Percentiles rank a stretch among this genome's conserved stretches.
Evolutionary conservation across 2,113 vertebrate species (phyloP).

Genomic region (Myotis brandtii): DNA sequence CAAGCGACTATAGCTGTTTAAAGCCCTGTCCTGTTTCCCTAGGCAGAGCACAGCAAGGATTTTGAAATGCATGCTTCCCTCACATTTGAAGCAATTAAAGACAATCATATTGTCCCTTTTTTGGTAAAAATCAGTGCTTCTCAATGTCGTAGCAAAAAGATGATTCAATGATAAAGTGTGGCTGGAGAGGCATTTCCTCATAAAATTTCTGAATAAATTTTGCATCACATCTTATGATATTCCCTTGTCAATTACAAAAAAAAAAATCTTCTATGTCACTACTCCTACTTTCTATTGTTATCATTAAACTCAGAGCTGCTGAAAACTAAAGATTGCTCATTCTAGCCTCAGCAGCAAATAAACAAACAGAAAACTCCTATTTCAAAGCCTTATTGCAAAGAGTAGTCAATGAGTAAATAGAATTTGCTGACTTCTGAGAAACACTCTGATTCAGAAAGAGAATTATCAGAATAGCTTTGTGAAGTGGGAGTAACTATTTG

Average conservation of each 20-base stretch:
- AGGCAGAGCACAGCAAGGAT: neutral
- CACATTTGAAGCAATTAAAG: neutral
- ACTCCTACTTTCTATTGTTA: neutral
- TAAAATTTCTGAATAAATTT: neutral
- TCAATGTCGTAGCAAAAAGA: neutral
- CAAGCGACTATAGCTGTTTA: neutral
- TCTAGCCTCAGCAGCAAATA: neutral
- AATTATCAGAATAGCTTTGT: neutral
- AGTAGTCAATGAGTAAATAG: neutral
- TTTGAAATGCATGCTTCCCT: neutral
- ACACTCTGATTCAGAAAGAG: neutral
- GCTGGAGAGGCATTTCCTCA: neutral
- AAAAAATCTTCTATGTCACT: neutral
- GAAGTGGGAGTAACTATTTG: neutral
- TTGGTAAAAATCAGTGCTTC: slow-evolving; percentile 5
- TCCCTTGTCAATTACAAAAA: neutral
- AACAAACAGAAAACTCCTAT: neutral
- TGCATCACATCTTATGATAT: no score
- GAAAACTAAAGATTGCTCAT: neutral
- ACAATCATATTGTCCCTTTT: neutral
- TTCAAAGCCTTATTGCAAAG: neutral
- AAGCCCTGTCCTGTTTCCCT: neutral
- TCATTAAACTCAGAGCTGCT: neutral
- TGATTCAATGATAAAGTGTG: neutral
- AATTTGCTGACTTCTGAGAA: neutral